Conservation (phyloP, 2,797 vertebrate genomes). For the Lacerta bilineata region DNA sequence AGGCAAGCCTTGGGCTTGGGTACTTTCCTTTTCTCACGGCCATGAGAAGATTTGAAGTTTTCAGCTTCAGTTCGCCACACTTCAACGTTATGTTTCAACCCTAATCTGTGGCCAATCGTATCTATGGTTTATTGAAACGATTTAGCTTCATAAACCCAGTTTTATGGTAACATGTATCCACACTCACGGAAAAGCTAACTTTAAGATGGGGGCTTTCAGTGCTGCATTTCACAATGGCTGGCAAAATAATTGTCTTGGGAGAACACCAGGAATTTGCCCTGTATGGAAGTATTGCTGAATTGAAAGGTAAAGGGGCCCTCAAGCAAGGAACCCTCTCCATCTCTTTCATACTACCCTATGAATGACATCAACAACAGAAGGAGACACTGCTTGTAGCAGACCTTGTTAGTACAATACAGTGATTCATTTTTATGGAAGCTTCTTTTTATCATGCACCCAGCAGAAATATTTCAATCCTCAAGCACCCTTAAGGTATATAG, state of each 20-base stretch:
- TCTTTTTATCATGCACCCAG: neutral
- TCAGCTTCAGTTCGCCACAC: neutral
- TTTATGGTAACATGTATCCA: neutral
- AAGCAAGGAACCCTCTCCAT: neutral
- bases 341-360: neutral
- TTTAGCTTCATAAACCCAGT: neutral
- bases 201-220: neutral
- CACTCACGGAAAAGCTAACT: neutral
- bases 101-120: neutral
- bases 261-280: neutral
- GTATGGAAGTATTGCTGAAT: neutral
- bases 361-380: neutral
- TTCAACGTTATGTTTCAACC: neutral
- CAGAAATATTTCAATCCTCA: constrained; percentile 12
- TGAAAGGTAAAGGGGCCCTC: neutral
- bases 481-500: constrained; percentile 23
- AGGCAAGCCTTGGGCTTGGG: neutral
- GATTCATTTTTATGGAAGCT: constrained; percentile 4
- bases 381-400: neutral
- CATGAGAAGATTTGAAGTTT: neutral
- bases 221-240: neutral
- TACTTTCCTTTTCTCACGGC: neutral
- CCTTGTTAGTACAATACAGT: constrained; percentile 6
- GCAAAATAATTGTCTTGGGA: neutral
- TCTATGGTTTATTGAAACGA: neutral